Conservation (phyloP, 2,797 vertebrate species). For the Eulemur coronatus region DNA sequence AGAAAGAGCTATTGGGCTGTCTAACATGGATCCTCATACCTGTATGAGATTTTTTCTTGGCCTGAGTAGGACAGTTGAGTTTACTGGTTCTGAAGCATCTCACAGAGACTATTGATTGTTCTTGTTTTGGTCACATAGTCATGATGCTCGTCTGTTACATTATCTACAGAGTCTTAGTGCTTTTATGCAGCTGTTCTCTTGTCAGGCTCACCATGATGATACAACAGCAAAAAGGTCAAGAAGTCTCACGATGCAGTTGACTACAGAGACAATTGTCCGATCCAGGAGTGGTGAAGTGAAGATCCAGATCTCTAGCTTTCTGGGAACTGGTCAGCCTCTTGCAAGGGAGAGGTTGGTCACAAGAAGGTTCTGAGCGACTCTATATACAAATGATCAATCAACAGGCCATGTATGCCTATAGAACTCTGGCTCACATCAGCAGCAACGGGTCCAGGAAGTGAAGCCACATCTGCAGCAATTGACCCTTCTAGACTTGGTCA, state of each 20-base stretch:
- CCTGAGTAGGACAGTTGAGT: neutral
- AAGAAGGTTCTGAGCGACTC: neutral
- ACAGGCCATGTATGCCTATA: neutral
- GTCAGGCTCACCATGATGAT: neutral
- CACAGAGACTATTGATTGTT: neutral
- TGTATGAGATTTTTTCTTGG: neutral
- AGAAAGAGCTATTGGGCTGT: neutral
- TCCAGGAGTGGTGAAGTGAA: rapidly evolving
- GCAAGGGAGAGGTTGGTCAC: neutral
- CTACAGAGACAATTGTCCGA: neutral
- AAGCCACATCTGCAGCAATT: neutral
- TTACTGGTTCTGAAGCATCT: neutral
- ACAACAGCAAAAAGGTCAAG: neutral
- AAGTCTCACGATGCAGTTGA: neutral
- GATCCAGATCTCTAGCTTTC: neutral
- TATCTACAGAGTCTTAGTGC: neutral
- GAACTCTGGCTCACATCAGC: neutral
- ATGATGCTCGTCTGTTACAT: neutral
- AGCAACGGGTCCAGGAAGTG: neutral
- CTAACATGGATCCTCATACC: neutral
- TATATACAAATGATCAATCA: neutral
- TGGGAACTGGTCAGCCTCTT: neutral
- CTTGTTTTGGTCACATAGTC: neutral
- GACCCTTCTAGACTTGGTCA: neutral
- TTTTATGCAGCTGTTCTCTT: neutral